These are phyloP conservation scores for Catalaphyllia jardinei DNA, from an alignment of 64 coral and sea anemone species.

Conservation along the genomic window DNA sequence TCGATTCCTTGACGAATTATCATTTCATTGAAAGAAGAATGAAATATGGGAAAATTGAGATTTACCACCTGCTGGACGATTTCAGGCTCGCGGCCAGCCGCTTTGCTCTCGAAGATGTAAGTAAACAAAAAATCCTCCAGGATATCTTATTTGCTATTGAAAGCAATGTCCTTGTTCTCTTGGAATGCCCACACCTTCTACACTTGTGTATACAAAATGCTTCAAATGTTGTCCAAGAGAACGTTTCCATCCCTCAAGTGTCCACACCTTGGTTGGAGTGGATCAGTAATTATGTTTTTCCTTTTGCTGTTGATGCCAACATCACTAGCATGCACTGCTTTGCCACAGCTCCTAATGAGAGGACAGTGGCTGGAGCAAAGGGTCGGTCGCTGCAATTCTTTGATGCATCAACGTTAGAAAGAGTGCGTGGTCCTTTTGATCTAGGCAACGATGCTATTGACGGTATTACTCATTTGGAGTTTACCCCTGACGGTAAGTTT, in stretches of 20 bases:
- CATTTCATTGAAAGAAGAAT: background rate
- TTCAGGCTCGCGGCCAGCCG: background rate
- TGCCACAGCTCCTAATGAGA: background rate
- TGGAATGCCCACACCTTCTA: background rate
- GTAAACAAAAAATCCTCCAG: background rate
- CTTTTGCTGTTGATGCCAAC: background rate
- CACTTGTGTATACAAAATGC: background rate
- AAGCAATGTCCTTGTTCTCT: background rate
- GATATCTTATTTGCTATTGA: background rate
- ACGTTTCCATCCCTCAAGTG: background rate
- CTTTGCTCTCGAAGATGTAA: background rate
- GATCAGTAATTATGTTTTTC: background rate
- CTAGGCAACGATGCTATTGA: background rate
- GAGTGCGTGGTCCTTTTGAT: background rate
- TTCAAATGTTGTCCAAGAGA: background rate
- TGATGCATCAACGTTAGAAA: background rate
- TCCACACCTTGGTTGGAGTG: background rate
- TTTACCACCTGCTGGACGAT: conserved; percentile 10
- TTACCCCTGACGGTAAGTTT: background rate
- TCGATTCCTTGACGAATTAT: conserved; percentile 1
- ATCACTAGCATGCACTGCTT: background rate
- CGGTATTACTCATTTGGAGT: background rate
- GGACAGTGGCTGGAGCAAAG: background rate
- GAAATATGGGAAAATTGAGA: background rate
- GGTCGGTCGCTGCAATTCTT: background rate